phyloP scores from a whole-genome alignment of 2,113 vertebrate species.

The Ginglymostoma cirratum region DNA sequence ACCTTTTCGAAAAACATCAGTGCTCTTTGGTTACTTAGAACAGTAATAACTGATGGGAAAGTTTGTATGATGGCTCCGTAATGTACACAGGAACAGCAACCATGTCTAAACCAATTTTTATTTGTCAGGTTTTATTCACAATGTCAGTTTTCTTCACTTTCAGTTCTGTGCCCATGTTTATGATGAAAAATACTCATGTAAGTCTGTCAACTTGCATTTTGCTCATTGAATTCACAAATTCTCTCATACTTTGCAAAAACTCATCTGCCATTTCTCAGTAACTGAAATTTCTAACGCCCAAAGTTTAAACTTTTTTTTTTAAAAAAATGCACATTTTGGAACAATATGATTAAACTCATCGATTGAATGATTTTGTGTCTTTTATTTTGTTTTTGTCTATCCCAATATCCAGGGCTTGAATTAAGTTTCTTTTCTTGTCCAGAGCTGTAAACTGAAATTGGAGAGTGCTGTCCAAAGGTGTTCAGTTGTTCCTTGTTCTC shows the following conservation, averaged over 20 bases:
- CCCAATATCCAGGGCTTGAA: background rate
- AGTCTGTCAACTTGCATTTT: background rate
- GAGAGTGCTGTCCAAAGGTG: background rate
- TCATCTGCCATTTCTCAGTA: background rate
- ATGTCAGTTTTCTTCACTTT: background rate
- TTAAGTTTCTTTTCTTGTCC: background rate
- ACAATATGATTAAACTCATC: conserved; percentile 15
- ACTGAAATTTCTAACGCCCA: background rate
- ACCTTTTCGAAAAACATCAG: background rate
- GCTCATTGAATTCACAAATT: background rate
- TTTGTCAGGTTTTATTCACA: background rate
- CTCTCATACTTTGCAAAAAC: background rate
- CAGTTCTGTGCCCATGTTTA: background rate
- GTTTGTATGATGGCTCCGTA: background rate
- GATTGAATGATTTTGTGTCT: background rate
- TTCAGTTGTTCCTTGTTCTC: background rate
- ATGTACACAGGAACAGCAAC: background rate
- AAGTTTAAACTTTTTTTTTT: background rate
- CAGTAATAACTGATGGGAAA: background rate
- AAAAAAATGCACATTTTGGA: background rate
- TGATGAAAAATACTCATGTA: background rate
- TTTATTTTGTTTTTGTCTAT: background rate
- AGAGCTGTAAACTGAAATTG: background rate
- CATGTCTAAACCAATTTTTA: background rate
- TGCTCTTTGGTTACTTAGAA: background rate